Evolutionary conservation across 2,888 invertebrate genomes (phyloP), one percentile per base, ranked within the genome.

Genomic region (Nebria brevicollis): DNA sequence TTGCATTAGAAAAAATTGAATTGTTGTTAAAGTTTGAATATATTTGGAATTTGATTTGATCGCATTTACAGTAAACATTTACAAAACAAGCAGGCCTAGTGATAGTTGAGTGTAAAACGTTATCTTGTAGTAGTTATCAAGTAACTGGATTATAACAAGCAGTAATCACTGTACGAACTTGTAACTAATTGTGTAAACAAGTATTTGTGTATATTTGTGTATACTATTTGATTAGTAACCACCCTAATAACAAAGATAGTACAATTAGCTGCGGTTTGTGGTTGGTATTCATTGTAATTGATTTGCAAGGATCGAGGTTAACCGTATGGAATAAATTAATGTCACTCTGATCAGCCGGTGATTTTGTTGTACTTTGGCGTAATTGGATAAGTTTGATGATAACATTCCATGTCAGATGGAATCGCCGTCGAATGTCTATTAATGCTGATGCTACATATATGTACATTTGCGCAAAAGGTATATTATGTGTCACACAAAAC

Each of bases 301-400:
- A 54, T 54, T 54, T 13, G 7, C 54, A 8, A 54, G 8, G 77
- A 70, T 77, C 68, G 77, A 70, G 70, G 73, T 66, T 73, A 78
- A 78, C 72, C 78, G 73, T 42, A 11, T 78, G 65, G 78, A 78
- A 78, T 78, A 78, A 72, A 78, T 78, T 78, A 78, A 78, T 73
- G 78, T 78, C 78, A 72, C 73, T 73, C 65, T 2, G 8, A 54
- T 54, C 54, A 54, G 54, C 4, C 54, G 72, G 73, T 78, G 78
- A 78, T 78, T n/a, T 78, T 78, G 66, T 78, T 78, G 78, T 73
- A 41, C 25, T 54, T 72, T 54, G 54, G 73, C 66, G 78, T 78
- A 78, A 78, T 78, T 78, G 78, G 78, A 78, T 70, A 70, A 70
- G 26, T 70, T 70, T 70, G 70, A 54, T 54, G 54, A 70, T 70